Percentiles rank a stretch among this genome's conserved stretches.
phyloP scores from a whole-genome alignment of 2,888 invertebrate species.

The Cheilosia urbana region DNA sequence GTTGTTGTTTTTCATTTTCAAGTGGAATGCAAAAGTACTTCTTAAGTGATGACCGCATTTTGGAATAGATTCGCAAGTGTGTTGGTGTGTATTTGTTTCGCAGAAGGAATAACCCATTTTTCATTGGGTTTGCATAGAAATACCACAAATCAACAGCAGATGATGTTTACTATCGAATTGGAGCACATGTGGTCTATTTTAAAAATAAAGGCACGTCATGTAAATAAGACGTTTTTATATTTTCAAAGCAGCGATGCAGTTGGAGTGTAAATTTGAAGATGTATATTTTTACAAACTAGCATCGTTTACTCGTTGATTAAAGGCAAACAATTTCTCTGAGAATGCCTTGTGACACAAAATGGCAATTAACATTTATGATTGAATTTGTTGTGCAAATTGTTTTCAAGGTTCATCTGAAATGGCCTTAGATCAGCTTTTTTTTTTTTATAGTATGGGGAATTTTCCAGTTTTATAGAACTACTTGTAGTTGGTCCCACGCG shows the following conservation, averaged over 20 bases:
- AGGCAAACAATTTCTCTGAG: background rate
- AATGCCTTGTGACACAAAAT: too few relatives aligned
- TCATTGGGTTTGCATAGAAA: slow-evolving; percentile 9
- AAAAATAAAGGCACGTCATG: background rate
- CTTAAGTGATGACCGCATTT: slow-evolving; percentile 50
- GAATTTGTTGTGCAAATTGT: background rate
- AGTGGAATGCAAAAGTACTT: background rate
- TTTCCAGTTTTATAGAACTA: too few relatives aligned
- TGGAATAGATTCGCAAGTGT: slow-evolving; percentile 33
- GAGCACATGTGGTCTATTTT: slow-evolving; percentile 23
- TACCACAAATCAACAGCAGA: background rate
- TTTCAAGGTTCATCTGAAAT: background rate
- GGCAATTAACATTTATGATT: background rate
- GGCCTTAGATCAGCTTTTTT: background rate
- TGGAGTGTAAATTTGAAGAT: background rate
- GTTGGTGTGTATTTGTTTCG: slow-evolving; percentile 2
- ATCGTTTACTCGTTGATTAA: background rate
- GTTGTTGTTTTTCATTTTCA: background rate
- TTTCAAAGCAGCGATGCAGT: slow-evolving; percentile 19
- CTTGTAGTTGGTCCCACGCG: too few relatives aligned
- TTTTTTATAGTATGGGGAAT: too few relatives aligned
- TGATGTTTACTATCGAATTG: slow-evolving; percentile 40
- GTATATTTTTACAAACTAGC: background rate
- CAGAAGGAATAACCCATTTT: background rate
- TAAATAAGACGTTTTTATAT: slow-evolving; percentile 5